These are phyloP conservation scores for Cheilosia soror DNA, from an alignment of 2,888 invertebrate species.

Conservation along the genomic window DNA sequence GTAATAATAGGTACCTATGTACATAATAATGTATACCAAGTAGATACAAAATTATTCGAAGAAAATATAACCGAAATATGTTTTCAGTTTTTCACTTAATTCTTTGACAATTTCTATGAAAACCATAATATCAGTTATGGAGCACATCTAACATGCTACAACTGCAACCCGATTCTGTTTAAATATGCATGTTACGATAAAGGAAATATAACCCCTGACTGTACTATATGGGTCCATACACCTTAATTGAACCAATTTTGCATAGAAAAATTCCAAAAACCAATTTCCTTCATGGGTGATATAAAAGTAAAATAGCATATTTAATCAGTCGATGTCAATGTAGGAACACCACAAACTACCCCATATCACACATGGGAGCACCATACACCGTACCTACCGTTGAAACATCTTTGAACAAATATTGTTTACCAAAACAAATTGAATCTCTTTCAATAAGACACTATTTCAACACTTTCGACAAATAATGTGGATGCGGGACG, in stretches of 20 bases:
- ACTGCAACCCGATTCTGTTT: too few species aligned
- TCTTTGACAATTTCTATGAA: too few species aligned
- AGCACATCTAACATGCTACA: too few species aligned
- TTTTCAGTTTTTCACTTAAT: too few species aligned
- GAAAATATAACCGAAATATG: too few species aligned
- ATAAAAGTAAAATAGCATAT: conserved; percentile 48
- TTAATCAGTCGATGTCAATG: conserved; percentile 52
- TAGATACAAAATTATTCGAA: too few species aligned
- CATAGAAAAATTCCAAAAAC: conserved; percentile 24
- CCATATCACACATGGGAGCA: conserved; percentile 55
- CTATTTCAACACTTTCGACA: conserved; percentile 69
- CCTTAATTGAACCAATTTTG: background rate
- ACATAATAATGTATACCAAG: too few species aligned
- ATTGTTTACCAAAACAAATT: conserved; percentile 70
- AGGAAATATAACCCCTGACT: too few species aligned
- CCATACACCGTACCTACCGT: conserved; percentile 28
- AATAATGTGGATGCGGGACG: conserved; percentile 69
- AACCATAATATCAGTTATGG: too few species aligned
- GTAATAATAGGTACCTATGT: too few species aligned
- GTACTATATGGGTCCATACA: too few species aligned
- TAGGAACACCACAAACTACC: conserved; percentile 27
- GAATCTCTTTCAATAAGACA: conserved; percentile 66
- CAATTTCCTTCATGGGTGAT: conserved; percentile 35
- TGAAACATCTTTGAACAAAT: conserved; percentile 61
- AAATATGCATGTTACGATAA: too few species aligned